Evolutionary conservation across 2,797 vertebrate genomes (phyloP).

Genomic region (Characodon lateralis): DNA sequence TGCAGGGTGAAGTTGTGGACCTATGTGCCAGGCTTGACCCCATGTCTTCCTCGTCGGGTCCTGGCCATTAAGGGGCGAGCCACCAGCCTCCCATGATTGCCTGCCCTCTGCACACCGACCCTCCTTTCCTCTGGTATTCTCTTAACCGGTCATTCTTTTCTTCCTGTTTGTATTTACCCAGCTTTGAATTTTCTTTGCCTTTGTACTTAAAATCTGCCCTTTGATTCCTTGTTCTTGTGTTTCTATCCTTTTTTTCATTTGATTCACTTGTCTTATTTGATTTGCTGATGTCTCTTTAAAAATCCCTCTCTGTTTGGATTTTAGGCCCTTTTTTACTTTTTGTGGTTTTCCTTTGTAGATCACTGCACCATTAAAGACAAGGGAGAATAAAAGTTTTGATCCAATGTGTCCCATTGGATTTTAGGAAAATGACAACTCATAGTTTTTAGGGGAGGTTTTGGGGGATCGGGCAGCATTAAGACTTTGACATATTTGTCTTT

Average conservation of each 20-base stretch:
- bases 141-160: conserved; percentile 41
- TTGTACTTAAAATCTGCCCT: not conserved
- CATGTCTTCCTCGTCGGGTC: conserved; percentile 97
- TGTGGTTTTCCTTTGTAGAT: not conserved
- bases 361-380: conserved; percentile 11
- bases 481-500: not conserved
- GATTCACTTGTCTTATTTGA: not conserved
- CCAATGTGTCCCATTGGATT: not conserved
- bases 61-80: conserved; percentile 99
- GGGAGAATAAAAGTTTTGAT: conserved; percentile 11
- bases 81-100: conserved; percentile 95
- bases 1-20: conserved; percentile 99
- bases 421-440: no score
- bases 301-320: not conserved
- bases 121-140: conserved; percentile 71
- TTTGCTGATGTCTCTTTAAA: not conserved
- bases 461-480: not conserved
- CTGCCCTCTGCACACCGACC: conserved; percentile 68
- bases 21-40: conserved; percentile 97
- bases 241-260: not conserved
- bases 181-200: conserved; percentile 8
- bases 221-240: conserved; percentile 12
- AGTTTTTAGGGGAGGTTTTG: not conserved
- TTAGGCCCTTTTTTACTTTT: not conserved
- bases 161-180: not conserved